Evolutionary conservation across 2,113 vertebrate species (phyloP), one percentile per base, ranked within the genome.

Genomic region (Alethe diademata): DNA sequence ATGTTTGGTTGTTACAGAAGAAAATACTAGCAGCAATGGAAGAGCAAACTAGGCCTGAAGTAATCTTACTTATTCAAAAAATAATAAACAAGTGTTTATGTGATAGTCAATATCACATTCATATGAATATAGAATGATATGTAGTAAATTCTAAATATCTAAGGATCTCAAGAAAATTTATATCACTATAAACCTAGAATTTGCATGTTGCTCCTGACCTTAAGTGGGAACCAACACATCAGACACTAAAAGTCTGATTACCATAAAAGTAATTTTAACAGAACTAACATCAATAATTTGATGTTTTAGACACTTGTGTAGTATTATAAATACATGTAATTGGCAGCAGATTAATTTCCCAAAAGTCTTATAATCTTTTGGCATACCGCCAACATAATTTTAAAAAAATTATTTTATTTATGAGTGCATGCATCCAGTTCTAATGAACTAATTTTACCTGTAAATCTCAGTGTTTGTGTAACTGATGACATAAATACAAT

Each of bases 381-480:
- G 65, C 51, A 83, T 18, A 82, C 19, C 47, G 28, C 38, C 84
- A 84, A 51, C 6, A 20, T 28, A 38, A 72, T 48, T 56, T 23
- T 4, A 19, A 43, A 80, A 78, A 78, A 58, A 48, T 10, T 7
- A 20, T 23, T 51, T 54, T 81, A 85, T 95, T 93, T 93, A 92
- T 36, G 31, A 57, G 26, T 20, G 17, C 45, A 42, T 12, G 26
- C 78, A 83, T 75, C 60, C 78, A 35, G 48, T 72, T 78, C 73
- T 93, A 91, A 96, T 57, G 91, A 86, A 85, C 61, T 50, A 79
- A 67, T 66, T 92, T 78, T 93, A 94, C 56, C 75, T 71, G 69
- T 33, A 78, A 88, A 92, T 76, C 93, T 42, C 90, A 80, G 61
- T 81, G 60, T 94, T 88, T 83, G 71, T 51, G 54, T 47, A 76